Evolutionary conservation across 23 tunicate genomes (phyloP).

Genomic region (Clavelina lepadiformis): DNA sequence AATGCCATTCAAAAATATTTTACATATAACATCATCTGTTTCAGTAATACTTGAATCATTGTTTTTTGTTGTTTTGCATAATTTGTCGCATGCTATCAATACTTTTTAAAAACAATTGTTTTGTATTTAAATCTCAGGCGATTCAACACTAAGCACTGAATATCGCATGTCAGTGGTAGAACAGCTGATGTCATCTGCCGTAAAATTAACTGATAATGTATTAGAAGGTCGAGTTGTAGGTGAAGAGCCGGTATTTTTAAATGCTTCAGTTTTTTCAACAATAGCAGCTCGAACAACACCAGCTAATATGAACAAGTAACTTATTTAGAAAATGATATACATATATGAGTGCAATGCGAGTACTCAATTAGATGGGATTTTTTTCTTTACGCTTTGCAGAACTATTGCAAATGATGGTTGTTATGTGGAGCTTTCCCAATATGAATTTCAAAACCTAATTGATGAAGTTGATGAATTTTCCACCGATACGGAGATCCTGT

Average conservation of each 20-base stretch:
- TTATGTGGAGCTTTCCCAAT: conserved; percentile 31
- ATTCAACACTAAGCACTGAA: conserved; percentile 8
- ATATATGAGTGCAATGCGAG: too few relatives aligned
- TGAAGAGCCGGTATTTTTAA: conserved; percentile 75
- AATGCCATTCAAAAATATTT: too few relatives aligned
- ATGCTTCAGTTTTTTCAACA: conserved; percentile 53
- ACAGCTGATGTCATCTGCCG: conserved; percentile 29
- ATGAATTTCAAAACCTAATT: conserved; percentile 38
- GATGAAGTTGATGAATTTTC: background rate
- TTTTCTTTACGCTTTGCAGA: conserved; percentile 10
- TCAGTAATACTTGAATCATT: too few relatives aligned
- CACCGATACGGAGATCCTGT: conserved; percentile 45
- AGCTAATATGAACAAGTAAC: conserved; percentile 43
- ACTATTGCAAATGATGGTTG: conserved; percentile 57
- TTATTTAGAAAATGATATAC: too few relatives aligned
- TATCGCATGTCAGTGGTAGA: conserved; percentile 21
- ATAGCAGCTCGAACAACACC: conserved; percentile 43
- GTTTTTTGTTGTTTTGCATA: too few relatives aligned
- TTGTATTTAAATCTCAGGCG: too few relatives aligned
- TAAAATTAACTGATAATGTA: conserved; percentile 39
- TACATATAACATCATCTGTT: too few relatives aligned
- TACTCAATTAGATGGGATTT: background rate
- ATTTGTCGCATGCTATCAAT: too few relatives aligned
- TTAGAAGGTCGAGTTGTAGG: conserved; percentile 72
- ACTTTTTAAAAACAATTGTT: too few relatives aligned